Evolutionary conservation across 2,797 vertebrate genomes (phyloP).

Genomic region (Aphelocoma californica): DNA sequence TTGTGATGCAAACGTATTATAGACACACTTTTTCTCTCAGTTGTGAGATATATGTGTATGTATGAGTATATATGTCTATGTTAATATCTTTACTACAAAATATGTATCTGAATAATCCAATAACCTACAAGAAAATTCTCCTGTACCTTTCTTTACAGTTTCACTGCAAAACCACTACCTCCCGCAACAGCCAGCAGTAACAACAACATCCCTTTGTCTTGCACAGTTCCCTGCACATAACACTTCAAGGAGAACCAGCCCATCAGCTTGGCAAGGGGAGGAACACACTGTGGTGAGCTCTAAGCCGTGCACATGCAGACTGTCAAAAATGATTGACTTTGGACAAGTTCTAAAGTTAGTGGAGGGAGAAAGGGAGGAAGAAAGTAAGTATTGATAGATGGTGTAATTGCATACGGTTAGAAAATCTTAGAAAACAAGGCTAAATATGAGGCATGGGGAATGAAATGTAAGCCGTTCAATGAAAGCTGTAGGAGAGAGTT

Average conservation of each 20-base stretch:
- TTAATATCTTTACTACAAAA: neutral
- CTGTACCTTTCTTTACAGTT: neutral
- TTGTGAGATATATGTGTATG: neutral
- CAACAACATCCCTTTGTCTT: neutral
- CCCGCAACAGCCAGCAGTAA: neutral
- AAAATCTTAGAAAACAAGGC: neutral
- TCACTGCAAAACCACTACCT: neutral
- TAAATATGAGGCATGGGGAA: neutral
- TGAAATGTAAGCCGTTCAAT: neutral
- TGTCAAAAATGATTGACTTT: conserved; percentile 3
- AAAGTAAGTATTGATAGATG: neutral
- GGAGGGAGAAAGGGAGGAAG: neutral
- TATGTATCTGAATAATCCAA: neutral
- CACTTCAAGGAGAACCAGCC: neutral
- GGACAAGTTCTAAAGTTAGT: neutral
- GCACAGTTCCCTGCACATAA: neutral
- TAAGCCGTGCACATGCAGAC: neutral
- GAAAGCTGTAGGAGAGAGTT: neutral
- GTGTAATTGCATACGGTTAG: neutral
- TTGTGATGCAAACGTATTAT: neutral
- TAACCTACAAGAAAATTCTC: neutral
- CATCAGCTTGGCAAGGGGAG: neutral
- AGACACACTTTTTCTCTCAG: neutral
- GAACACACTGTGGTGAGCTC: neutral
- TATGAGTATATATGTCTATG: neutral